Evolutionary conservation across 92 coral and sea anemone genomes (phyloP).

Genomic region (Metridium senile): DNA sequence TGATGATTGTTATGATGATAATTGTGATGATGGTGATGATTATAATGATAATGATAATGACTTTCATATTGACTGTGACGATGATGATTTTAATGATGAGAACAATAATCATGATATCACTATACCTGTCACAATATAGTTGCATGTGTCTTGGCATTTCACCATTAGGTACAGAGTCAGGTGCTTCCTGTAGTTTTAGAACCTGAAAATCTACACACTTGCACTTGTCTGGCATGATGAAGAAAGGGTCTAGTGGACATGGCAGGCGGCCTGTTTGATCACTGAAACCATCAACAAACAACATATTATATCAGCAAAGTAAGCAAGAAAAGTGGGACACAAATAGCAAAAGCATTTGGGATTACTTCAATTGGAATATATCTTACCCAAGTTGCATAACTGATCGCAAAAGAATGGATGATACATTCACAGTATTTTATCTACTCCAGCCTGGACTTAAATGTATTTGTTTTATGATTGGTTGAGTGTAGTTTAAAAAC

Average conservation of each 20-base stretch:
- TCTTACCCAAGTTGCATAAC: too few relatives aligned
- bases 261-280: constrained; percentile 98
- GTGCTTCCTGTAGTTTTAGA: constrained; percentile 91
- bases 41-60: neutral
- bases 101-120: neutral
- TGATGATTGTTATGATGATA: neutral
- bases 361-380: too few relatives aligned
- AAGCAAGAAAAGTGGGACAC: neutral
- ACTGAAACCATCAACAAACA: constrained; percentile 33
- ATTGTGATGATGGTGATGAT: neutral
- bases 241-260: constrained; percentile 95
- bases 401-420: too few relatives aligned
- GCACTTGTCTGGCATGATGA: constrained; percentile 98
- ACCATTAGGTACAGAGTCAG: constrained; percentile 98
- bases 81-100: neutral
- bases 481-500: too few relatives aligned
- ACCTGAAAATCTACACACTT: constrained; percentile 99
- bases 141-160: constrained; percentile 99
- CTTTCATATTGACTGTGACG: neutral
- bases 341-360: neutral
- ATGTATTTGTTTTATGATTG: too few relatives aligned
- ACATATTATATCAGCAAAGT: too few relatives aligned
- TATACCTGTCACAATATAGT: constrained; percentile 93
- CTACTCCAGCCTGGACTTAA: too few relatives aligned
- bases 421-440: too few relatives aligned